Evolutionary conservation across 2,113 vertebrate genomes (phyloP).

Genomic region (Seriola rivoliana): DNA sequence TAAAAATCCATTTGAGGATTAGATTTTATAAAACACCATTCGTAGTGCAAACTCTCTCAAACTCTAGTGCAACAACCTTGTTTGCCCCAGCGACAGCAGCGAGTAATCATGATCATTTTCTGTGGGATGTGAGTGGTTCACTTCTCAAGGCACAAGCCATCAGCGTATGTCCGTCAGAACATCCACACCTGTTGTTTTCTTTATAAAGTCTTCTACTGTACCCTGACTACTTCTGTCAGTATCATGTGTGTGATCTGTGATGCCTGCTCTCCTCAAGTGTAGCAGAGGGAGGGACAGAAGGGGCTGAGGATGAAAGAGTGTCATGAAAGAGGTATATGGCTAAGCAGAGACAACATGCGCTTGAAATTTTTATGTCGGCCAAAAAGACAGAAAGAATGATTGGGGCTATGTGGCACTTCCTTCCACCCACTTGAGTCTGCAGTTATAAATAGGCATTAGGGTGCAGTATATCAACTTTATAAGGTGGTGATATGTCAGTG

Average conservation of each 20-base stretch:
- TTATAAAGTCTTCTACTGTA: neutral
- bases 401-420: neutral
- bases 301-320: neutral
- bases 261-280: neutral
- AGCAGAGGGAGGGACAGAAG: neutral
- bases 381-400: neutral
- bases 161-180: neutral
- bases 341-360: neutral
- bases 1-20: neutral
- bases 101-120: neutral
- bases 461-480: neutral
- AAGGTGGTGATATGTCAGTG: neutral
- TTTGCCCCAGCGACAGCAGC: too few species aligned
- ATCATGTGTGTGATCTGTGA: neutral
- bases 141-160: neutral
- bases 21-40: neutral
- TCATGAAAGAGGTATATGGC: neutral
- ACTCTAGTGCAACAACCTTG: neutral
- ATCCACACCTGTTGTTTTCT: neutral
- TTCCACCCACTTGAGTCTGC: neutral
- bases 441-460: neutral
- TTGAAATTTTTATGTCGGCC: neutral
- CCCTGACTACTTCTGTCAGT: neutral
- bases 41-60: neutral
- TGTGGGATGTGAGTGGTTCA: accelerated